Evolutionary conservation across 2,113 vertebrate genomes (phyloP), one percentile per base, ranked within the genome.

Genomic region (Proterorhinus semilunaris): DNA sequence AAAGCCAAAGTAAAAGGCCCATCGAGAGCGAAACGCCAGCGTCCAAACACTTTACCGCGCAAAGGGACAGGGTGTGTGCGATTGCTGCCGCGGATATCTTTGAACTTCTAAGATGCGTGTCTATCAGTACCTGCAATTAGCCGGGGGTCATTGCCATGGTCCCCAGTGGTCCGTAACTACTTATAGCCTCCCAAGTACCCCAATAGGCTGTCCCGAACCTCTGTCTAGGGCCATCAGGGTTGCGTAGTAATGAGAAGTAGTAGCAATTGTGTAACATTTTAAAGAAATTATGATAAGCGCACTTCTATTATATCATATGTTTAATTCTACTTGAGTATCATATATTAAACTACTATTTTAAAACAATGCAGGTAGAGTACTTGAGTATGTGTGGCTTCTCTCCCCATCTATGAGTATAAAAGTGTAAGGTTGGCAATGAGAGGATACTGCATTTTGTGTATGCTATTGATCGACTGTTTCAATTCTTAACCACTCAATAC

Each of bases 51-150:
- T 65, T 36, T 53, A 44, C 27, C 27, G 13, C 36, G 44, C 5
- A 48, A 51, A 8, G 51, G 64, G 51, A 59, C 2, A 8, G 83
- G 45, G 21, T 63, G 74, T 59, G 62, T 74, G 80, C 13, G 2
- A 79, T 80, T 74, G 75, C 78, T 62, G 78, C 69, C 79, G 81
- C 79, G 78, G 75, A 84, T 85, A 86, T 82, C 72, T 78, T 74
- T 76, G 69, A 53, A 73, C 73, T 82, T 83, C 66, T 71, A 71
- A 82, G 78, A 54, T 75, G 76, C 78, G 61, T 80, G 87, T 86
- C 81, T 83, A 86, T 88, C 83, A 87, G 80, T 69, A 73, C 78
- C 81, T 76, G 69, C 82, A 86, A 88, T 88, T 89, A 90, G 78
- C 76, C 69, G 83, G 77, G 83, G 90, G 81, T 89, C 85, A 82